These are phyloP conservation scores for Drosophila hamatofila DNA, from an alignment of 2,888 invertebrate species.

Conservation along the genomic window DNA sequence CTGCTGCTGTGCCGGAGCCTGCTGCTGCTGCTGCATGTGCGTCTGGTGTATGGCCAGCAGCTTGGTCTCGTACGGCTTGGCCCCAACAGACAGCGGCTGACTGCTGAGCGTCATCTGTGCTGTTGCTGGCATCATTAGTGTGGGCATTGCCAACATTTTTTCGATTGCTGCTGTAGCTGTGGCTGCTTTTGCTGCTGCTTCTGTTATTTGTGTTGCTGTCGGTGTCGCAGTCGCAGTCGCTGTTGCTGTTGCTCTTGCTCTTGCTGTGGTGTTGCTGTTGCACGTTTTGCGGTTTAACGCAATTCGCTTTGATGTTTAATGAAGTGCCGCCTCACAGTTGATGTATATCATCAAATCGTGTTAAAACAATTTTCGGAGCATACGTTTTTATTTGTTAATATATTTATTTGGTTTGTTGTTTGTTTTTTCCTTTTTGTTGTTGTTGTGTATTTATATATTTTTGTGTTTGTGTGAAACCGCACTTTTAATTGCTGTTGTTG, in stretches of 20 bases:
- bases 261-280: conserved; percentile 58
- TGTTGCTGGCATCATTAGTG: conserved; percentile 86
- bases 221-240: conserved; percentile 57
- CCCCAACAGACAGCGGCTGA: conserved; percentile 84
- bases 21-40: conserved; percentile 84
- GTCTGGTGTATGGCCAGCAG: conserved; percentile 85
- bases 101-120: conserved; percentile 86
- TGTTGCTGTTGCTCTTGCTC: conserved; percentile 16
- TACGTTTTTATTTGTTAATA: conserved; percentile 14
- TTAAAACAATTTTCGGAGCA: conserved; percentile 60
- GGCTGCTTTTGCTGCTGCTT: conserved; percentile 54
- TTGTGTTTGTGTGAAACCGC: conserved; percentile 63
- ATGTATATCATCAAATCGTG: conserved; percentile 67
- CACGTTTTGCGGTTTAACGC: conserved; percentile 74
- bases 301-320: conserved; percentile 80
- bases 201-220: conserved; percentile 16
- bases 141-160: conserved; percentile 86
- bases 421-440: conserved; percentile 11
- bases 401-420: conserved; percentile 23
- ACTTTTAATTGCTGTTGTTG: conserved; percentile 67
- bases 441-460: conserved; percentile 17
- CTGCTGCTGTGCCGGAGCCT: conserved; percentile 69
- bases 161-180: conserved; percentile 43
- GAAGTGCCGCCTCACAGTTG: conserved; percentile 76
- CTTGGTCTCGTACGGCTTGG: conserved; percentile 85